Evolutionary conservation across 2,888 invertebrate species (phyloP), one percentile per base, ranked within the genome.

Genomic region (Melieria omissa): DNA sequence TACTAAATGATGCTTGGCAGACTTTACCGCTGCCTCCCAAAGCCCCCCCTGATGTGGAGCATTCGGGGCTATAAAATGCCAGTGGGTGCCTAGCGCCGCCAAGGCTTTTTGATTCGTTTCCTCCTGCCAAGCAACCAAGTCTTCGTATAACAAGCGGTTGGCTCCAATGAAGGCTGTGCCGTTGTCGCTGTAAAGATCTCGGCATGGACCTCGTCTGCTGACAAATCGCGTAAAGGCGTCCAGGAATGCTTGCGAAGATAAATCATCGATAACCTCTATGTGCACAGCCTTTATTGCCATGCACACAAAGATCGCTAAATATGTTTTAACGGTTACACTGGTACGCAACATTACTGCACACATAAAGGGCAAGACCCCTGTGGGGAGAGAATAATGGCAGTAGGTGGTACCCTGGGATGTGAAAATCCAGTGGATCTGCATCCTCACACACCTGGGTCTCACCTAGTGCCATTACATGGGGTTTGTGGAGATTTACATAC

Each of bases 21-120:
- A 60, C 46, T 72, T 73, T 8, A 72, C 65, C 1, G 71, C 70
- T 3, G 72, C 73, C 55, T 75, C 73, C 73, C 73, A 72, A 3
- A 72, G 44, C 1, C 71, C 65, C 16, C 73, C 72, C 55, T 73
- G 73, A 46, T 75, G 73, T 0, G 73, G 65, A 14, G 71, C 61
- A 41, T 57, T 57, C n/a, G 74, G 63, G 16, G 9, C n/a, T n/a
- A 61, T 61, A 12, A 61, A 58, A 12, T 58, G 65, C 42, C 16
- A 64, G 9, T 44, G 47, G 12, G 52, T 64, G 2, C 64, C 49
- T 41, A 12, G 6, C 8, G 45, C 1, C 6, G 47, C 64, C 14
- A 64, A 8, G 10, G 64, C 47, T 14, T 45, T n/a, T 64, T 64
- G 49, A 9, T 3, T 65, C 29, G 7, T n/a, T 41, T 65, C 55